Base-by-base conservation (phyloP, 2,113 vertebrate species). In the Oxyruncus cristatus region DNA sequence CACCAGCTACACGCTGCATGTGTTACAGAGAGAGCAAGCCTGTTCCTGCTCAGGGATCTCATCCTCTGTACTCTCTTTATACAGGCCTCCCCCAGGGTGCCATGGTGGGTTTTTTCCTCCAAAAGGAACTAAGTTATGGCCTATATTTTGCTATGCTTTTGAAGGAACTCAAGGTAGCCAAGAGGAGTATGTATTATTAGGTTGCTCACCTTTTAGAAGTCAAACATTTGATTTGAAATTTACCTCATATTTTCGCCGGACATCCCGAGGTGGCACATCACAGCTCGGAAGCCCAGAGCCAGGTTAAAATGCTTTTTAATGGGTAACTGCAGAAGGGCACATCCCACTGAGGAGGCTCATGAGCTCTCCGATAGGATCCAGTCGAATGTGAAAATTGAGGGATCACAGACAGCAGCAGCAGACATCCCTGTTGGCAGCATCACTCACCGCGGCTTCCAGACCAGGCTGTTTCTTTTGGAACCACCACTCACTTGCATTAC, bases 401-500 rank as follows among this genome's bases (percentile, higher is more conserved):
- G 44, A 17, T 55, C 11, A 4, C 28, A 68, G 58, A 21, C 9
- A 88, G 23, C 88, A 90, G 49, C 80, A 79, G 74, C 66, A 61
- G 46, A 17, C 14, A 37, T 13, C 46, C n/a, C 35, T 42, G 83
- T 27, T 19, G 52, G 56, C 72, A 88, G 55, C 66, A 17, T 22
- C 67, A 3, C 28, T 23, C 77, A 39, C 4, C 3, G 0, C 2
- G 7, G 52, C 42, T 50, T 82, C 41, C 5, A 5, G 66, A 9
- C 11, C 53, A 49, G 39, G 32, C 39, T 74, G 18, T 5, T 56
- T 24, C 74, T 41, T 53, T 8, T 18, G 56, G 65, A 72, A 39
- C n/a, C 0, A 2, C 33, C 11, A 17, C 8, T 59, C n/a, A 58
- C 47, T 56, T 9, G 27, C 3, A 1, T 16, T 33, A 4, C 0